phyloP scores from a whole-genome alignment of 2,797 vertebrate species.

The Sebastes alutus region DNA sequence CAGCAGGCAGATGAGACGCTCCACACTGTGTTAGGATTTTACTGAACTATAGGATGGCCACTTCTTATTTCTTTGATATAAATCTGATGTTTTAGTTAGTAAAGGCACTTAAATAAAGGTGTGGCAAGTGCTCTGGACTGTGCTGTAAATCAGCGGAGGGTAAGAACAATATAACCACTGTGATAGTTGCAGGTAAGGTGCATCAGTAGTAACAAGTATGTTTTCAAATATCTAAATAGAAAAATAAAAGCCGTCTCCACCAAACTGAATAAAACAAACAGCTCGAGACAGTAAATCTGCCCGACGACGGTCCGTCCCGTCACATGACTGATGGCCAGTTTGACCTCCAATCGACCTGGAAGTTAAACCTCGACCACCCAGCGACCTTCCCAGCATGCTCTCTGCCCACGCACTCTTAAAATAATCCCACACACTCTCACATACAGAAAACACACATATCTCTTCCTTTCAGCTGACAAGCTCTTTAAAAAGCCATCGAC shows the following conservation, averaged over 20 bases:
- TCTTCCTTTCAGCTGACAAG: slow-evolving; percentile 61
- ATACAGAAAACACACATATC: slow-evolving; percentile 27
- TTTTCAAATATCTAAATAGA: not conserved
- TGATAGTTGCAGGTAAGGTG: not conserved
- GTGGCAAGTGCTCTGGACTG: not conserved
- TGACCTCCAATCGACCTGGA: slow-evolving; percentile 53
- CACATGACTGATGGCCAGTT: slow-evolving; percentile 42
- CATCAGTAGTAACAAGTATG: not conserved
- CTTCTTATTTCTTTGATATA: not conserved
- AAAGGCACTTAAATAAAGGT: not conserved
- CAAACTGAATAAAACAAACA: not conserved
- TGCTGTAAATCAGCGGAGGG: not conserved
- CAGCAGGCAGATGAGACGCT: too few relatives aligned
- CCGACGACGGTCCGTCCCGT: not conserved
- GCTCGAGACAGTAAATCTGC: slow-evolving; percentile 3
- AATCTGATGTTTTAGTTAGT: not conserved
- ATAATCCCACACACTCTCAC: not conserved
- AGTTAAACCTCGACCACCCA: slow-evolving; percentile 23
- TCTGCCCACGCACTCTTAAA: not conserved
- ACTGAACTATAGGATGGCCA: not conserved
- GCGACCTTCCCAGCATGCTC: slow-evolving; percentile 10
- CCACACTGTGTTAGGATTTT: too few relatives aligned
- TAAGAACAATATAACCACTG: not conserved
- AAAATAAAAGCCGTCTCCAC: not conserved
- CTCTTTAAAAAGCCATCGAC: slow-evolving; percentile 70